Evolutionary conservation across 2,113 vertebrate genomes (phyloP), one percentile per base, ranked within the genome.

Genomic region (Eurystomus gularis): DNA sequence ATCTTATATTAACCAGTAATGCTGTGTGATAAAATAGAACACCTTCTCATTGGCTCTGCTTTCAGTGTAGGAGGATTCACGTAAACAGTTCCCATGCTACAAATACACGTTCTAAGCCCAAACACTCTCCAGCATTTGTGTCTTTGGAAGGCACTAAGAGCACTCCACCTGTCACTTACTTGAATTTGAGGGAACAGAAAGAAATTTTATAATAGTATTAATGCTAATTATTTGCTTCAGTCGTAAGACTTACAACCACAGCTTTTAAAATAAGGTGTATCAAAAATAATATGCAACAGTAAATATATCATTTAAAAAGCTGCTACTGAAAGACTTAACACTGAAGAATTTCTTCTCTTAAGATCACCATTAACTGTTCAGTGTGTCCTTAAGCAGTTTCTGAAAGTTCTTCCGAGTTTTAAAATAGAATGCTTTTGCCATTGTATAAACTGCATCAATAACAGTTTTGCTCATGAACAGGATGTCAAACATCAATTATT

Each of bases 91-190:
- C 37, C 35, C 24, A 1, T 6, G 13, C 9, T 10, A 37, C 58
- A 24, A 78, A 62, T 5, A 60, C 2, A 9, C 3, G 1, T 9
- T 80, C 23, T 2, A 79, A 61, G 4, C 17, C n/a, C 17, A 84
- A 16, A 3, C 10, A 12, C 9, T 52, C 48, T 68, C 19, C 10
- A 23, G 10, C 9, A 33, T 33, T 73, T 39, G 7, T 1, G 0
- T n/a, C 42, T 66, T 62, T 70, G 33, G 24, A 86, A 81, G 25
- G 18, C 9, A 42, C 14, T 25, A 66, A 55, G n/a, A n/a, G n/a
- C n/a, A n/a, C n/a, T 10, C 51, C 75, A 35, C 12, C 68, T n/a
- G 82, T 39, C 4, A 2, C 18, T 84, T 37, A 23, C 0, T 33
- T n/a, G 11, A 72, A 89, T 49, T 31, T 54, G 10, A 89, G 33